Percentiles rank a stretch among this genome's conserved stretches.
Evolutionary conservation across 1,140 invertebrate genomes (phyloP).

Genomic region (Sinella curviseta): DNA sequence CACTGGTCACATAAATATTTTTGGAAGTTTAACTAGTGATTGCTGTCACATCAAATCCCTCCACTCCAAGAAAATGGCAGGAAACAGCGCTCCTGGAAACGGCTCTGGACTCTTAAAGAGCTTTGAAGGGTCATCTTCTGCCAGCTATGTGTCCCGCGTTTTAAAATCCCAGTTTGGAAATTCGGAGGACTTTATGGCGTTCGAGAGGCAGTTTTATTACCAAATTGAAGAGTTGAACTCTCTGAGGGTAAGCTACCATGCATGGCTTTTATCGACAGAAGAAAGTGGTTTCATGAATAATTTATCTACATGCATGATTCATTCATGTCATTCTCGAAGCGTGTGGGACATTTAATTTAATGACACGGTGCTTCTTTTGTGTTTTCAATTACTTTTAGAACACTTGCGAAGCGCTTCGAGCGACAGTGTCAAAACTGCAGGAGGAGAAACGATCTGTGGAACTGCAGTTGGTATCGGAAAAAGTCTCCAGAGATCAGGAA

Average conservation of each 20-base stretch:
- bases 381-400: neutral
- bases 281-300: no score
- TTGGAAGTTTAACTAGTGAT: no score
- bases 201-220: conserved; percentile 17
- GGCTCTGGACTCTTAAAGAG: no score
- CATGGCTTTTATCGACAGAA: no score
- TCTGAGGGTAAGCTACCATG: neutral
- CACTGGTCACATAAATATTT: no score
- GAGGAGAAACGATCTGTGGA: conserved; percentile 29
- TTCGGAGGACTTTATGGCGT: neutral
- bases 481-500: conserved; percentile 27
- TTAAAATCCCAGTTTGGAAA: conserved; percentile 17
- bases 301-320: neutral
- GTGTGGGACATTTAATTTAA: neutral
- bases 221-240: conserved; percentile 1
- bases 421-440: conserved; percentile 11
- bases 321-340: neutral
- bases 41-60: no score
- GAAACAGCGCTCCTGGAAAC: no score
- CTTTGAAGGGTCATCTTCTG: neutral
- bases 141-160: neutral
- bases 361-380: no score
- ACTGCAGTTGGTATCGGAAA: conserved; percentile 22
- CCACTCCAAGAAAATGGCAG: no score
- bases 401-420: neutral